Conservation (phyloP, 2,113 vertebrate species). For the Eclectus roratus region DNA sequence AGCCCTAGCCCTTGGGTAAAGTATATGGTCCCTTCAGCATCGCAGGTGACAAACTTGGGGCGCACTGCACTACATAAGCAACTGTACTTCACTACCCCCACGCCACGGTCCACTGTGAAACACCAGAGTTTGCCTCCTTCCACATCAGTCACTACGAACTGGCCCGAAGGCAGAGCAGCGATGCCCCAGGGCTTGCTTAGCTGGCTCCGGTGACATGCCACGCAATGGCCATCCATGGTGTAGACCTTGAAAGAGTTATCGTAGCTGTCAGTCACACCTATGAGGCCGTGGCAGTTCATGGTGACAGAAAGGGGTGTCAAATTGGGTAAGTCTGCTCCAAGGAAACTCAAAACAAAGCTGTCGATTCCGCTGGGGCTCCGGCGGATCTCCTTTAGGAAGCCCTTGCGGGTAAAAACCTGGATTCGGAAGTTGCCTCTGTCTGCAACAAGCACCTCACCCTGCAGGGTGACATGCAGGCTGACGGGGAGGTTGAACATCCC, state of each 20-base stretch:
- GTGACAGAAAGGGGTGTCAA: slow-evolving; percentile 92
- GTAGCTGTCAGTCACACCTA: slow-evolving; percentile 94
- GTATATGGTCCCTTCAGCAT: slow-evolving; percentile 89
- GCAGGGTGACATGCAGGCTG: slow-evolving; percentile 87
- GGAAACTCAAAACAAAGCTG: slow-evolving; percentile 93
- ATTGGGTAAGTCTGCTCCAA: slow-evolving; percentile 92
- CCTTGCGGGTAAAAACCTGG: slow-evolving; percentile 95
- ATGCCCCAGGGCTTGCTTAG: slow-evolving; percentile 98
- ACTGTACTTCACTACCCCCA: slow-evolving; percentile 92
- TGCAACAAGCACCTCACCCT: slow-evolving; percentile 92
- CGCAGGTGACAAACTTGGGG: slow-evolving; percentile 96
- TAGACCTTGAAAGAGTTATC: slow-evolving; percentile 97
- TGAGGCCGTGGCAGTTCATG: slow-evolving; percentile 91
- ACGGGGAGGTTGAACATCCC: slow-evolving; percentile 96
- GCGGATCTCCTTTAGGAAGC: slow-evolving; percentile 93
- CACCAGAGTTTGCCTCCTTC: slow-evolving; percentile 97
- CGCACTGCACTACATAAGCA: slow-evolving; percentile 91
- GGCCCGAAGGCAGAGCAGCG: slow-evolving; percentile 88
- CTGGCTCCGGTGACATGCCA: slow-evolving; percentile 94
- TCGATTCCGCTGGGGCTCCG: slow-evolving; percentile 94
- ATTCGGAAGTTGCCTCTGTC: slow-evolving; percentile 94
- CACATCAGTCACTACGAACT: slow-evolving; percentile 95
- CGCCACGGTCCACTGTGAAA: slow-evolving; percentile 87
- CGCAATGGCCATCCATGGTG: slow-evolving; percentile 91
- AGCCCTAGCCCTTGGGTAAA: slow-evolving; percentile 96